phyloP scores from a whole-genome alignment of 1,140 invertebrate species.

The Lordiphosa clarofinis region DNA sequence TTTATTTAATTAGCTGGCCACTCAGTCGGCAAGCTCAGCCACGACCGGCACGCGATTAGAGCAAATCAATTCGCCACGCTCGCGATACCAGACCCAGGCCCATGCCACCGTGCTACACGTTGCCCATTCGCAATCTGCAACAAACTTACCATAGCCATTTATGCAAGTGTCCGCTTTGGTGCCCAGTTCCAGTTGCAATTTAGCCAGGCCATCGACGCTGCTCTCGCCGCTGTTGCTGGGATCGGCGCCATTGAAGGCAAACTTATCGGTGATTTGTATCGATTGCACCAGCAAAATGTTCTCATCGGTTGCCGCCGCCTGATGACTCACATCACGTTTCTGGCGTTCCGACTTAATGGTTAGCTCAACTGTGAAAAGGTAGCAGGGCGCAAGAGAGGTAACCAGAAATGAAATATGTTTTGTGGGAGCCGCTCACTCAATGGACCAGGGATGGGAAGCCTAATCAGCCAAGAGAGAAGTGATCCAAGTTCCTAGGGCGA shows the following conservation, averaged over 20 bases:
- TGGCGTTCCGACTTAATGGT: constrained; percentile 66
- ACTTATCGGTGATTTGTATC: constrained; percentile 95
- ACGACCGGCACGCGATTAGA: constrained; percentile 60
- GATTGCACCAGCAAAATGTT: constrained; percentile 94
- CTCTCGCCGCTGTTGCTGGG: constrained; percentile 30
- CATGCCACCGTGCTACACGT: constrained; percentile 42
- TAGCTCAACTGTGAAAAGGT: constrained; percentile 64
- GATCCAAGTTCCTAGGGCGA: too few relatives aligned
- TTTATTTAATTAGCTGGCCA: constrained; percentile 73
- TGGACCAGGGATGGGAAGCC: constrained; percentile 23
- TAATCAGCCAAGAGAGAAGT: too few relatives aligned
- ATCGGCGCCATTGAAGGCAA: constrained; percentile 87
- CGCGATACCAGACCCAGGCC: constrained; percentile 30
- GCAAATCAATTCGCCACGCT: constrained; percentile 67
- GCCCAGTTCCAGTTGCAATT: constrained; percentile 68
- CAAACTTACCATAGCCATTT: constrained; percentile 76
- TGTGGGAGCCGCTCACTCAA: constrained; percentile 27
- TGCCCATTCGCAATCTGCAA: constrained; percentile 22
- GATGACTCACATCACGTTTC: constrained; percentile 78
- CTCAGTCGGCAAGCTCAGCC: constrained; percentile 47
- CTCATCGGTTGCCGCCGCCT: constrained; percentile 84
- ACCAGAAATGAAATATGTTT: constrained; percentile 57
- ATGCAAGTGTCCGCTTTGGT: constrained; percentile 75
- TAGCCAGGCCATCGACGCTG: constrained; percentile 57
- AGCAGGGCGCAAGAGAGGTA: constrained; percentile 37